phyloP scores from a whole-genome alignment of 2,888 invertebrate genomes.

The Ischnura elegans region DNA sequence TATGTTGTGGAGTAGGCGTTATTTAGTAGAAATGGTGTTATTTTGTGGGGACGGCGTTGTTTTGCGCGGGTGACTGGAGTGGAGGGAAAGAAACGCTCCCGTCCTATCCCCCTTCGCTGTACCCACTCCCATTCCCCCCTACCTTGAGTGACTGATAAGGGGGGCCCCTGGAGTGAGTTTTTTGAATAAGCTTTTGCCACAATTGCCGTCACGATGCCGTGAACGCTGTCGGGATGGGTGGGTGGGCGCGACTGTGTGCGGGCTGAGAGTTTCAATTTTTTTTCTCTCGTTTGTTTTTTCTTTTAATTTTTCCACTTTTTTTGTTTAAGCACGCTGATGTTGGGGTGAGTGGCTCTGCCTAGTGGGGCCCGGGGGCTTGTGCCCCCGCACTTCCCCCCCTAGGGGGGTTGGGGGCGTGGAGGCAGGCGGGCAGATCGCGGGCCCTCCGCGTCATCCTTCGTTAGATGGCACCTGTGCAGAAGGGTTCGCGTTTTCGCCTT shows the following conservation, averaged over 20 bases:
- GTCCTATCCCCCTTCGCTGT: background rate
- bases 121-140: background rate
- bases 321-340: too few relatives aligned
- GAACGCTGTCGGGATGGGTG: constrained; percentile 21
- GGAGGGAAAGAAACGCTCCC: background rate
- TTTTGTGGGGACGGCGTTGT: too few relatives aligned
- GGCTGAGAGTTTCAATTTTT: background rate
- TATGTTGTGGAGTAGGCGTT: too few relatives aligned
- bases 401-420: background rate
- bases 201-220: constrained; percentile 55
- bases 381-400: background rate
- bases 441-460: constrained; percentile 49
- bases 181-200: constrained; percentile 67
- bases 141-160: constrained; percentile 13
- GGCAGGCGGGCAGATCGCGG: background rate
- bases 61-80: too few relatives aligned
- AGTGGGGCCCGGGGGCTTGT: background rate
- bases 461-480: constrained; percentile 65
- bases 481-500: constrained; percentile 36
- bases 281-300: too few relatives aligned
- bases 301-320: too few relatives aligned
- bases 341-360: background rate
- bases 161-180: constrained; percentile 47
- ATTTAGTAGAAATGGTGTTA: too few relatives aligned
- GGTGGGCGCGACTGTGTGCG: background rate